Percentiles rank a stretch among this genome's conserved stretches.
Conservation (phyloP, 2,888 invertebrate species). For the Cantharis rustica region DNA sequence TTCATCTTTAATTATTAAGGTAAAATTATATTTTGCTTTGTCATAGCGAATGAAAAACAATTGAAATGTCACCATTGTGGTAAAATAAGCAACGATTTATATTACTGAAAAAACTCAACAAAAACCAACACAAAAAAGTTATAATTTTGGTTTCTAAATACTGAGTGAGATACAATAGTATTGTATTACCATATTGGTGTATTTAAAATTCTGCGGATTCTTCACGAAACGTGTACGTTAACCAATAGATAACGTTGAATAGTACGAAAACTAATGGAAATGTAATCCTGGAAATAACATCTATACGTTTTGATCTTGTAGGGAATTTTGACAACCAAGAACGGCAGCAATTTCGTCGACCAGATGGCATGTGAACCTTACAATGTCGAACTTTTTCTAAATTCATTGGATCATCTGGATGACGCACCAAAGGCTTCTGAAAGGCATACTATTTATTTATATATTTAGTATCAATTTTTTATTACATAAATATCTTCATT, state of each 20-base stretch:
- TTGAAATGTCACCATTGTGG: background rate
- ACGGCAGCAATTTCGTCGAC: constrained; percentile 86
- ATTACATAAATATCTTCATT: background rate
- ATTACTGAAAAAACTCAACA: background rate
- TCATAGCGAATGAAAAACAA: background rate
- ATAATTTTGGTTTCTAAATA: background rate
- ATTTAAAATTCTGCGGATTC: constrained; percentile 68
- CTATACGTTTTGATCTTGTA: constrained; percentile 91
- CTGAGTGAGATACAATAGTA: background rate
- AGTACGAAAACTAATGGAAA: constrained; percentile 94
- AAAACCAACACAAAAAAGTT: background rate
- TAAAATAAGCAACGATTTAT: background rate
- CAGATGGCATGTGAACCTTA: constrained; percentile 87
- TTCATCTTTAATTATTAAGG: background rate
- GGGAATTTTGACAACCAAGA: constrained; percentile 96
- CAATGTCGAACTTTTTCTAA: constrained; percentile 86
- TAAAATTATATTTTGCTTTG: too few species aligned
- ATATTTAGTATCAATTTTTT: background rate
- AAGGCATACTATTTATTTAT: constrained; percentile 40
- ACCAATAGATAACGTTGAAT: constrained; percentile 95
- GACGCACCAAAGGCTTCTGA: constrained; percentile 89
- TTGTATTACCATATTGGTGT: background rate
- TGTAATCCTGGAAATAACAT: constrained; percentile 94
- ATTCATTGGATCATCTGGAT: constrained; percentile 76
- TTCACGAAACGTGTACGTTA: constrained; percentile 82